Base-by-base conservation (phyloP, 2,888 invertebrate species). In the Tholera decimalis region DNA sequence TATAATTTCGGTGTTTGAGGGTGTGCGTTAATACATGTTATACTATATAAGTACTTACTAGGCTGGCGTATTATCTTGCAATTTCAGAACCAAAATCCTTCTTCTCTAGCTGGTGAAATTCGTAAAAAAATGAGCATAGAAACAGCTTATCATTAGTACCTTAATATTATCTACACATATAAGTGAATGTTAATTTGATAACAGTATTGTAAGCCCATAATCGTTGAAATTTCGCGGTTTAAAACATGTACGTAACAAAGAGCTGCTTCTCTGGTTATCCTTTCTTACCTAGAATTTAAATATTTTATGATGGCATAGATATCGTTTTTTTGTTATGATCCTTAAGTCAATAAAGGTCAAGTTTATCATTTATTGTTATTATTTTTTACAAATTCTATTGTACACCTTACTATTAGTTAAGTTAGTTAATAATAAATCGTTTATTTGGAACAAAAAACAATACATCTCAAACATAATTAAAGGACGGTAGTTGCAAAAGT, bases 221-320 rank as follows among this genome's bases (percentile, higher is more conserved):
- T 26, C n/a, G n/a, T n/a, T n/a, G n/a, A n/a, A n/a, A n/a, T n/a
- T n/a, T n/a, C n/a, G n/a, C n/a, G n/a, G n/a, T n/a, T n/a, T n/a
- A n/a, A n/a, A n/a, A n/a, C 8, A 5, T 26, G 11, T 9, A 35
- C 9, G 43, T 30, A 43, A 26, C 22, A 33, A 28, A 30, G n/a
- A 50, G 15, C 43, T 67, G n/a, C 47, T 70, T 49, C 15, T 22
- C 33, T 60, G 15, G 9, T 43, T 63, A 53, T 73, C 73, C 47
- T 58, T n/a, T 30, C 28, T 18, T n/a, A n/a, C 11, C 9, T 28
- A 20, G 8, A 30, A 43, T 43, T 35, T 5, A 28, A 22, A 22
- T 13, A 37, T 33, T 30, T 35, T 2, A 71, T 68, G 64, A 35
- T 53, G 2, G 7, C n/a, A n/a, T 26, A 13, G 5, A 15, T 8